phyloP scores from a whole-genome alignment of 2,113 vertebrate species.

The Cyanoramphus novaezelandiae region DNA sequence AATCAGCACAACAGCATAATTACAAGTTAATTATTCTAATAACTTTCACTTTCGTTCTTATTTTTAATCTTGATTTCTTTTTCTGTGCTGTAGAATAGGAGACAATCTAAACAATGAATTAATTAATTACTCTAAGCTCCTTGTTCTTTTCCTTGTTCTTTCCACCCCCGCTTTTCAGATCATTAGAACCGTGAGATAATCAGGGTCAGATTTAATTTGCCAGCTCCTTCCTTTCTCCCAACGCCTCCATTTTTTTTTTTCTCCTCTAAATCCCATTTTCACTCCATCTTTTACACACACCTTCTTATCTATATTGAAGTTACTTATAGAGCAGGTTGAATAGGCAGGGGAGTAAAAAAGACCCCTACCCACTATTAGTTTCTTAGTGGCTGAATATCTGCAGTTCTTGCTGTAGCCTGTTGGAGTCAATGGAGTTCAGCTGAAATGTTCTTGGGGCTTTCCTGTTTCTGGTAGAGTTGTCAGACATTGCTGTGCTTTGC shows the following conservation, averaged over 20 bases:
- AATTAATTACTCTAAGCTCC: conserved; percentile 71
- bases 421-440: neutral
- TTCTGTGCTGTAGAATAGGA: conserved; percentile 58
- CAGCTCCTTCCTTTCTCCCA: neutral
- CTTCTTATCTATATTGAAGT: neutral
- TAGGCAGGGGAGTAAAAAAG: neutral
- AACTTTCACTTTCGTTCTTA: conserved; percentile 59
- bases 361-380: neutral
- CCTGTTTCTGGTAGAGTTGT: neutral
- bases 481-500: neutral
- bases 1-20: conserved; percentile 32
- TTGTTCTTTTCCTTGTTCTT: conserved; percentile 51
- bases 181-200: conserved; percentile 44
- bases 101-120: conserved; percentile 66
- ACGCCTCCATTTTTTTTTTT: neutral
- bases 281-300: neutral
- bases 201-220: conserved; percentile 33
- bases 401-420: neutral
- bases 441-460: neutral
- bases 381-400: neutral
- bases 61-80: conserved; percentile 63
- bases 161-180: conserved; percentile 11
- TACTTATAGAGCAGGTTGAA: neutral
- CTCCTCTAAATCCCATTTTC: neutral
- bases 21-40: conserved; percentile 73